Evolutionary conservation across 2,888 invertebrate species (phyloP).

Genomic region (Eulithis testata): DNA sequence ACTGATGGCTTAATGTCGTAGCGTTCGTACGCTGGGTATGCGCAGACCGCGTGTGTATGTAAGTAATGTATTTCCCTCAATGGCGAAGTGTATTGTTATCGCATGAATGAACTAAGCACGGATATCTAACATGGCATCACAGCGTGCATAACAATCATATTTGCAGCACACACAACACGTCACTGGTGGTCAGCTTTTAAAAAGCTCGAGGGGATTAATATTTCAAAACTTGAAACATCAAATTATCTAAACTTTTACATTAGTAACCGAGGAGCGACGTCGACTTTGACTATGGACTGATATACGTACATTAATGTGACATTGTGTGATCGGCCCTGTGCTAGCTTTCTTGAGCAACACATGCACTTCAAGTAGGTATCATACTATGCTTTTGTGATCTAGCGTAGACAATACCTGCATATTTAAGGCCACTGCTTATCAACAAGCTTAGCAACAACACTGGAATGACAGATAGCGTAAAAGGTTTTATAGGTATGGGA

Average conservation of each 20-base stretch:
- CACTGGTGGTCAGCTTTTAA: slow-evolving; percentile 53
- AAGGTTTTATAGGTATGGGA: no score
- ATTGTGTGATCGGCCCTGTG: slow-evolving; percentile 54
- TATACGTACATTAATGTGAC: slow-evolving; percentile 63
- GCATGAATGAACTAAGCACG: slow-evolving; percentile 10
- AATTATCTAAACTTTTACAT: slow-evolving; percentile 76
- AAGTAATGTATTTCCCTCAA: background rate
- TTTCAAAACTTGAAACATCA: slow-evolving; percentile 75
- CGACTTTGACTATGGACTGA: slow-evolving; percentile 53
- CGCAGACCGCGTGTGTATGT: background rate
- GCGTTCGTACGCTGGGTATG: background rate
- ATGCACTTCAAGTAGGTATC: slow-evolving; percentile 16
- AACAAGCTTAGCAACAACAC: no score
- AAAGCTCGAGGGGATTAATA: slow-evolving; percentile 66
- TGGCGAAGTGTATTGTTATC: background rate
- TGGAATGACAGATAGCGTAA: no score
- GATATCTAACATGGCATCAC: slow-evolving; percentile 9
- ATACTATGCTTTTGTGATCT: no score
- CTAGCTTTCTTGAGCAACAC: slow-evolving; percentile 51
- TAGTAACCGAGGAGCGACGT: slow-evolving; percentile 50
- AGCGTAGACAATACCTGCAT: no score
- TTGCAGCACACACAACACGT: slow-evolving; percentile 26
- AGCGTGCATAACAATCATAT: slow-evolving; percentile 18
- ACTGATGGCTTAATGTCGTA: background rate
- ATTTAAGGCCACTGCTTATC: no score